Evolutionary conservation across 2,888 invertebrate species (phyloP).

Genomic region (Drosophila quasianomalipes): DNA sequence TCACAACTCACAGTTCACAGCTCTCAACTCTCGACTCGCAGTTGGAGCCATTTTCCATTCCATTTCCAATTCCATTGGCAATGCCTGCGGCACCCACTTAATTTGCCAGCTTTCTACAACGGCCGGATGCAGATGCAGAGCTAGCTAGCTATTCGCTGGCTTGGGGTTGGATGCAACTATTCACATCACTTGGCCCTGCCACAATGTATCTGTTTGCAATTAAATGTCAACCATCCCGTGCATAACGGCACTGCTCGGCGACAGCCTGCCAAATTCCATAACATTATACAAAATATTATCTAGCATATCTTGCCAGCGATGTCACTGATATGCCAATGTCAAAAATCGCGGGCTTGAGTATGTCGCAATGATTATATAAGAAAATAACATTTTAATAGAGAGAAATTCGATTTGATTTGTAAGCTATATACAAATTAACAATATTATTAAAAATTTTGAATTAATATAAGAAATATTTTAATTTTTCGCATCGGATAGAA

Average conservation of each 20-base stretch:
- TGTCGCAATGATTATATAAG: constrained; percentile 3
- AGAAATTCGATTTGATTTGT: background rate
- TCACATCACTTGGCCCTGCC: constrained; percentile 64
- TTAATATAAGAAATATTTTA: background rate
- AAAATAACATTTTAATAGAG: background rate
- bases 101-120: constrained; percentile 63
- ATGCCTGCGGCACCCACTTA: constrained; percentile 70
- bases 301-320: constrained; percentile 25
- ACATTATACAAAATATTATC: constrained; percentile 42
- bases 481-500: too few species aligned
- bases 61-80: constrained; percentile 42
- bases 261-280: constrained; percentile 64
- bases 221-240: constrained; percentile 73
- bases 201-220: constrained; percentile 81
- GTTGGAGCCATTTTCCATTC: constrained; percentile 45
- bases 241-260: constrained; percentile 51
- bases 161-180: constrained; percentile 46
- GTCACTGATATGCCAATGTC: constrained; percentile 6
- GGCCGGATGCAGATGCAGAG: constrained; percentile 66
- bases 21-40: constrained; percentile 21
- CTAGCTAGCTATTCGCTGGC: constrained; percentile 14
- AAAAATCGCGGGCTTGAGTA: background rate
- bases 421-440: background rate
- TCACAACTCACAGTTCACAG: constrained; percentile 11
- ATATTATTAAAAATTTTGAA: background rate